Conservation (phyloP, 2,797 vertebrate genomes). For the Coendou prehensilis region DNA sequence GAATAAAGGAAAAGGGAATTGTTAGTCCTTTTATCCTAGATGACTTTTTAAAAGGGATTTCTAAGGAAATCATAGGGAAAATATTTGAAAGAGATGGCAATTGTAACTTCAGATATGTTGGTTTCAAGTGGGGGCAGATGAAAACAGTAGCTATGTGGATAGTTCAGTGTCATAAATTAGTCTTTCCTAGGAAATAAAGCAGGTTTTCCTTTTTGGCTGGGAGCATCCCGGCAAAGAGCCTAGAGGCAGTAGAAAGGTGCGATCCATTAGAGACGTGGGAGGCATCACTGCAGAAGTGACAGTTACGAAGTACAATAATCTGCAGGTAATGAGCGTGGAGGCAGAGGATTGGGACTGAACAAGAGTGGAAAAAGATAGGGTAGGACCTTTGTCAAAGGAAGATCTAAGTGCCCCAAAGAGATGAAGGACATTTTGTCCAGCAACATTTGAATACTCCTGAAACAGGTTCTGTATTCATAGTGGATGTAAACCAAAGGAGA, state of each 20-base stretch:
- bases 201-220: not conserved
- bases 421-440: not conserved
- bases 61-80: not conserved
- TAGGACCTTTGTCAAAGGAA: not conserved
- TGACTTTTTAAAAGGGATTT: not conserved
- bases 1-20: not conserved
- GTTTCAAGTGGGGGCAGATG: not conserved
- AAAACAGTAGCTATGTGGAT: not conserved
- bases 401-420: not conserved
- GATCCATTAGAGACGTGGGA: not conserved
- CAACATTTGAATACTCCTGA: not conserved
- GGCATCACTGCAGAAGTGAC: not conserved
- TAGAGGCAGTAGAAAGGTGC: not conserved
- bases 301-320: not conserved
- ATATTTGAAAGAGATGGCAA: not conserved
- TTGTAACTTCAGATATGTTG: constrained; percentile 1
- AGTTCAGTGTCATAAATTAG: not conserved
- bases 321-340: not conserved
- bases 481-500: not conserved
- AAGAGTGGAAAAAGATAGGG: not conserved
- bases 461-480: not conserved
- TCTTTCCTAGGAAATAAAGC: not conserved
- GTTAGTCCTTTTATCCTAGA: not conserved
- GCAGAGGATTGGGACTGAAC: not conserved
- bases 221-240: not conserved